Evolutionary conservation across 2,797 vertebrate genomes (phyloP), one percentile per base, ranked within the genome.

Genomic region (Gymnothorax reevesii): DNA sequence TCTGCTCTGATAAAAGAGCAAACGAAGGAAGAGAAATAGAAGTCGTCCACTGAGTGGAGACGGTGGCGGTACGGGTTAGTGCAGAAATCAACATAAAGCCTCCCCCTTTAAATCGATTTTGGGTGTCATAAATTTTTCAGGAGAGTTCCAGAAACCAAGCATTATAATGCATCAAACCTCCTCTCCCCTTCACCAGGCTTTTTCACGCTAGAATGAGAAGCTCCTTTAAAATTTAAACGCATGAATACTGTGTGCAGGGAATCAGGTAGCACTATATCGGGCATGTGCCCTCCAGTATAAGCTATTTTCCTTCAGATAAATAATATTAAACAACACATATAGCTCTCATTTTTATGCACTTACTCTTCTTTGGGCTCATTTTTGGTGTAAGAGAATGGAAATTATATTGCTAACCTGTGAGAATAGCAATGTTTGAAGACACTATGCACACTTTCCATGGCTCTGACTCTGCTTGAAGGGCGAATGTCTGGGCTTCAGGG

Each of bases 341-440:
- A 17, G 33, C 57, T 79, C 55, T 10, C 27, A 22, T 54, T 79
- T 20, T 79, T 20, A 20, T 6, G 49, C 49, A 54, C 85, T 86
- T 57, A 55, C 25, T 80, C 42, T 64, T 57, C 27, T 64, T 82
- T 73, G 27, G 17, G 59, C 42, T 80, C 75, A 8, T 79, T 82
- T 86, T 79, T 54, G 49, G 85, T 55, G 82, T 54, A 20, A 79
- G 12, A 84, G 83, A 69, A 69, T 62, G 85, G 71, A 83, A 85
- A 87, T 89, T 85, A 82, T 12, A 66, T 82, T 66, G 15, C 59
- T 49, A 55, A 54, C 52, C 80, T 49, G 8, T 33, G 27, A 42
- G 80, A 54, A 17, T 64, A 49, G 20, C 27, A 42, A 59, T 49
- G 49, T 6, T 33, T 57, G 7, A 85, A 42, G 57, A 15, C 22